phyloP scores from a whole-genome alignment of 1,140 invertebrate genomes.

The Elymnias hypermnestra region DNA sequence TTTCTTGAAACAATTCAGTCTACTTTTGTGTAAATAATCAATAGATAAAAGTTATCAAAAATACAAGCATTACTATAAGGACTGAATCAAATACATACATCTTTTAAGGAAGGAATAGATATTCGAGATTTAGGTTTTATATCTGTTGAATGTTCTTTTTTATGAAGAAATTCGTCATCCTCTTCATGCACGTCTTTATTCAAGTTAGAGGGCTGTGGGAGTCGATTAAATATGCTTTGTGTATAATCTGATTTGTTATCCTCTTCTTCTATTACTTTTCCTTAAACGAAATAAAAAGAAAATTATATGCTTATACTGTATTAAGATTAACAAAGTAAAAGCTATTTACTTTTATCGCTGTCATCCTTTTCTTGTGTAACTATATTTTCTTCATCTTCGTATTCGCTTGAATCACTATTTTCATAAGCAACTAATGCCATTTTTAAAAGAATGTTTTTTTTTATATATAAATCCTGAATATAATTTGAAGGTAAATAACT shows the following conservation, averaged over 20 bases:
- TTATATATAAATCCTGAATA: too few species aligned
- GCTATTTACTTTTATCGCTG: slow-evolving; percentile 5
- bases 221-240: slow-evolving; percentile 46
- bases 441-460: not conserved
- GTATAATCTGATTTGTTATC: not conserved
- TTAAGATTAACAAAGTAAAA: not conserved
- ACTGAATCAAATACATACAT: slow-evolving; percentile 60
- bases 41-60: not conserved
- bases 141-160: slow-evolving; percentile 62
- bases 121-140: slow-evolving; percentile 60
- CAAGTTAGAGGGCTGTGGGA: slow-evolving; percentile 47
- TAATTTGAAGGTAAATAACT: too few species aligned
- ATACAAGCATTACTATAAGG: too few species aligned
- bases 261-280: not conserved
- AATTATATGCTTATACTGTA: too few species aligned
- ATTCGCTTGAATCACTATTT: slow-evolving; percentile 67
- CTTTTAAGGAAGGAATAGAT: slow-evolving; percentile 56
- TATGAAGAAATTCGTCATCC: slow-evolving; percentile 78
- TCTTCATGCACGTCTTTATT: slow-evolving; percentile 60
- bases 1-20: not conserved
- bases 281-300: too few species aligned
- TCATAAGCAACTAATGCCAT: slow-evolving; percentile 72
- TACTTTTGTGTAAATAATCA: not conserved
- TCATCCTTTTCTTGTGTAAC: slow-evolving; percentile 1
- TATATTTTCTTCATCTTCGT: slow-evolving; percentile 33